phyloP scores from a whole-genome alignment of 2,888 invertebrate genomes.

The Temnothorax ravouxi region DNA sequence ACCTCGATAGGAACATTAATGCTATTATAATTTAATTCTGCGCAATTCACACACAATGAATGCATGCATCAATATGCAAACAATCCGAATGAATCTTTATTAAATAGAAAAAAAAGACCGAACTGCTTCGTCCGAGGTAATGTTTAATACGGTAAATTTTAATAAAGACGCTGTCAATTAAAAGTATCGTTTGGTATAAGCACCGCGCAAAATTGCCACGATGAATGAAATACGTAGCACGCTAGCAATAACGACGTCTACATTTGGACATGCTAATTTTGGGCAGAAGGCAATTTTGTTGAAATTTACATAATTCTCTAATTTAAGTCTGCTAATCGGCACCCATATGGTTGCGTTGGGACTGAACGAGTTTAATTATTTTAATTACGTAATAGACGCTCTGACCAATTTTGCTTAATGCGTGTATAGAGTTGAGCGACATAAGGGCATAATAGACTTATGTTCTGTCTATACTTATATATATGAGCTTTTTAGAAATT shows the following conservation, averaged over 20 bases:
- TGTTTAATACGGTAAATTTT: conserved; percentile 5
- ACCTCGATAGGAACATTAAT: background rate
- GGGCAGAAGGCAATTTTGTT: conserved; percentile 29
- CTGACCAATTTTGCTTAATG: conserved; percentile 41
- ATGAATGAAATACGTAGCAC: conserved; percentile 31
- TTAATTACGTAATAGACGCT: conserved; percentile 48
- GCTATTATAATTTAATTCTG: conserved; percentile 22
- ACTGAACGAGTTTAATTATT: conserved; percentile 52
- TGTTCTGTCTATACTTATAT: background rate
- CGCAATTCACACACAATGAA: conserved; percentile 5
- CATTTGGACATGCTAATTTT: conserved; percentile 33
- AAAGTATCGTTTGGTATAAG: conserved; percentile 21
- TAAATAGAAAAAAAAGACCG: background rate
- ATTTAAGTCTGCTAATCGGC: conserved; percentile 52
- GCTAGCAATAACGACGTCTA: conserved; percentile 29
- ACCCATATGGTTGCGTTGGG: conserved; percentile 22
- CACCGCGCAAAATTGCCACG: conserved; percentile 7
- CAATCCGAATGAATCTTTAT: background rate
- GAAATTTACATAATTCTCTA: conserved; percentile 52
- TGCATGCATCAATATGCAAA: background rate
- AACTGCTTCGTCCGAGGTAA: background rate
- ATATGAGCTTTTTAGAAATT: background rate
- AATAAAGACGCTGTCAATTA: conserved; percentile 12
- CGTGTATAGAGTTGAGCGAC: background rate
- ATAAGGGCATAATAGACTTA: background rate